A percentile compares a stretch with the other conserved stretches of the same genome.
Evolutionary conservation across 1,140 invertebrate species (phyloP).

Genomic region (Drosophila parabipectinata): DNA sequence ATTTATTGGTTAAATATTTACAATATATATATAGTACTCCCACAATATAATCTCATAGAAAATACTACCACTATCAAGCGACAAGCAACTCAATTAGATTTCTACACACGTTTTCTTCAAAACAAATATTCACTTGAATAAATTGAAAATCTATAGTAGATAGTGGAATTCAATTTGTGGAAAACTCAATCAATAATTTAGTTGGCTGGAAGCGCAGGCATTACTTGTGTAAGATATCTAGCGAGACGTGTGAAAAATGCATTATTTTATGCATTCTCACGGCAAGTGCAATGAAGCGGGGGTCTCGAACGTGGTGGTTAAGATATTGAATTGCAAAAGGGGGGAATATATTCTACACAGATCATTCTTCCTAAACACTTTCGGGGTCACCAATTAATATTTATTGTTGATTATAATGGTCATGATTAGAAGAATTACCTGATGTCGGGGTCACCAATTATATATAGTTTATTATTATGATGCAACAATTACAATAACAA

Average conservation of each 20-base stretch:
- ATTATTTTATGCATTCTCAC: not conserved
- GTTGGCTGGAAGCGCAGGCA: not conserved
- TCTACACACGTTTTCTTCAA: not conserved
- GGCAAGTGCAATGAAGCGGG: not conserved
- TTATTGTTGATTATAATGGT: no score
- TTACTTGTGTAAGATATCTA: not conserved
- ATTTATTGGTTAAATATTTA: not conserved
- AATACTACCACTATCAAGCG: not conserved
- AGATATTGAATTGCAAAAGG: not conserved
- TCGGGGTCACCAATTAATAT: not conserved
- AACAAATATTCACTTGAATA: slow-evolving; percentile 2
- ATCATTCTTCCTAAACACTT: not conserved
- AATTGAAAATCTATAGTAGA: slow-evolving; percentile 1
- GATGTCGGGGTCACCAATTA: not conserved
- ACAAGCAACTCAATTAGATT: not conserved
- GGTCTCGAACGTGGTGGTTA: no score
- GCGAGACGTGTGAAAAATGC: not conserved
- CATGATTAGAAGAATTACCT: no score
- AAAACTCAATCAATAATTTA: slow-evolving; percentile 1
- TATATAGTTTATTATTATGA: no score
- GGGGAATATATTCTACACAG: not conserved
- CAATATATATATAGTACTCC: not conserved
- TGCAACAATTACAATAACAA: no score
- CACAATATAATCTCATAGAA: not conserved
- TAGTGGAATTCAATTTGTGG: not conserved